A percentile compares a stretch with the other conserved stretches of the same genome.
phyloP scores from a whole-genome alignment of 2,888 invertebrate genomes.

The Himalopsyche anomala region DNA sequence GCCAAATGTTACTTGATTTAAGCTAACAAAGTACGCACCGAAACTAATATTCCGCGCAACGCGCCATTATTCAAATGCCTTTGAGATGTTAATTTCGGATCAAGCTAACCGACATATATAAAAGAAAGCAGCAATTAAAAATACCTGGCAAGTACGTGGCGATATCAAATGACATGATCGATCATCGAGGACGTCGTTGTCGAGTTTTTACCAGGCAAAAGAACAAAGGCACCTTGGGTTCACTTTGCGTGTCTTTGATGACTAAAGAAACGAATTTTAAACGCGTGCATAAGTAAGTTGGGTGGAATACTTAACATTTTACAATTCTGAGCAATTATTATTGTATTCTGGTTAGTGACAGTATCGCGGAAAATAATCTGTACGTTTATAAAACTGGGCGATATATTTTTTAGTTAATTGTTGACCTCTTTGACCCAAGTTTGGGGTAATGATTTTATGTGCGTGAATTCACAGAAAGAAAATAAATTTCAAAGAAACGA shows the following conservation, averaged over 20 bases:
- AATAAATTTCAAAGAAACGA: too few relatives aligned
- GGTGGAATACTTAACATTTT: constrained; percentile 32
- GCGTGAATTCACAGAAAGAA: too few relatives aligned
- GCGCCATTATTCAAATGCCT: neutral
- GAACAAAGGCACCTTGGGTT: constrained; percentile 17
- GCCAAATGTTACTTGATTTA: too few relatives aligned
- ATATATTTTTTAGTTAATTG: neutral
- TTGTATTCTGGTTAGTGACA: constrained; percentile 7
- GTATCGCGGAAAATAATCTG: constrained; percentile 1
- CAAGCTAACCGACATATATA: neutral
- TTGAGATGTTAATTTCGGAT: constrained; percentile 12
- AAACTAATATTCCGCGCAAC: too few relatives aligned
- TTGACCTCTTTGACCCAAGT: too few relatives aligned
- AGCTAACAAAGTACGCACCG: too few relatives aligned
- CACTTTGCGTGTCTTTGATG: constrained; percentile 27
- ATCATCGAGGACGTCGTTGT: constrained; percentile 24
- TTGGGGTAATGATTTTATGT: too few relatives aligned
- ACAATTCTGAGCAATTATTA: neutral
- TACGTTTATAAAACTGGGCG: neutral
- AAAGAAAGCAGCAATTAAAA: constrained; percentile 19
- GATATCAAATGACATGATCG: constrained; percentile 42
- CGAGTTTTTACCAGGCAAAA: neutral
- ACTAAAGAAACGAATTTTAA: neutral
- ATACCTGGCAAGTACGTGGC: constrained; percentile 12
- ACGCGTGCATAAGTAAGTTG: constrained; percentile 14